phyloP scores from a whole-genome alignment of 2,113 vertebrate species.

The Sula dactylatra region DNA sequence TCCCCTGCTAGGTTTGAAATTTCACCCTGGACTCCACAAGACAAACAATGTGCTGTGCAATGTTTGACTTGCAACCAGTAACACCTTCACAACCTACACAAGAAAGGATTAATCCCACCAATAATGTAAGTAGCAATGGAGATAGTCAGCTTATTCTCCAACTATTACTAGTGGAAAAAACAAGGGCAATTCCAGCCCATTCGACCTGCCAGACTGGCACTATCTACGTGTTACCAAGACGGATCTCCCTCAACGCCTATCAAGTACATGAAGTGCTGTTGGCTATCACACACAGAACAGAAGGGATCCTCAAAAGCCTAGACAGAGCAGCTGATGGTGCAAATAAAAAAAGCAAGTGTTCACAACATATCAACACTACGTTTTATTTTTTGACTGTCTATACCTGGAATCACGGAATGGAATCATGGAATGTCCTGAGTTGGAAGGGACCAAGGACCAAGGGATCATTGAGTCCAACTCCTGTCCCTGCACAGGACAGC shows the following conservation, averaged over 20 bases:
- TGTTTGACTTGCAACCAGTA: too few relatives aligned
- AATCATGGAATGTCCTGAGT: too few relatives aligned
- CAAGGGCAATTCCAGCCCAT: not conserved
- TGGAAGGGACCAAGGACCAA: too few relatives aligned
- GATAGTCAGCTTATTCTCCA: not conserved
- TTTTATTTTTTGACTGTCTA: not conserved
- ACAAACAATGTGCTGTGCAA: not conserved
- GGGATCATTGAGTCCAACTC: too few relatives aligned
- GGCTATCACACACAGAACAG: fast-evolving
- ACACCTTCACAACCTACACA: fast-evolving
- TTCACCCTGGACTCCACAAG: not conserved
- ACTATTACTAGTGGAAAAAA: not conserved
- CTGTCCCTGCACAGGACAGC: too few relatives aligned
- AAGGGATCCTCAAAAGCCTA: not conserved
- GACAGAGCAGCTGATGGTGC: not conserved
- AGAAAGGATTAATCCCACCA: not conserved
- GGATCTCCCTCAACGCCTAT: fast-evolving
- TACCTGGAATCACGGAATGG: too few relatives aligned
- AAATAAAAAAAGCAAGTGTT: not conserved
- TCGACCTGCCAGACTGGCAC: fast-evolving
- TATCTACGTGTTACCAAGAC: fast-evolving
- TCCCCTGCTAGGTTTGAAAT: not conserved
- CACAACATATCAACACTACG: too few relatives aligned
- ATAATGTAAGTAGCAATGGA: fast-evolving
- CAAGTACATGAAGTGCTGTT: fast-evolving